phyloP scores from a whole-genome alignment of 1,140 invertebrate genomes.

The Heliconius nattereri region DNA sequence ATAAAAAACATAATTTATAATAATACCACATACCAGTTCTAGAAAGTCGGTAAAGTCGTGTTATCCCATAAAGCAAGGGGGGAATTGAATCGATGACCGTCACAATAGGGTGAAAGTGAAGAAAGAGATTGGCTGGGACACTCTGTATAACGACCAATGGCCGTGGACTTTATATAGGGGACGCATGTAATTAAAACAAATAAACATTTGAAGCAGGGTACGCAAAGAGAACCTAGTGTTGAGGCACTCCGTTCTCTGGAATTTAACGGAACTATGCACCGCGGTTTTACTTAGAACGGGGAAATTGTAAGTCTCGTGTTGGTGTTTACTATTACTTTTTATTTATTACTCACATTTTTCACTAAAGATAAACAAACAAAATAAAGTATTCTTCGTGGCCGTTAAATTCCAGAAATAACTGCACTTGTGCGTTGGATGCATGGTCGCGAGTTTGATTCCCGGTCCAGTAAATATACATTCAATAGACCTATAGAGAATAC shows the following conservation, averaged over 20 bases:
- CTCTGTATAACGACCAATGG: background rate
- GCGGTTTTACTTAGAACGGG: no score
- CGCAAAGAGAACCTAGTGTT: background rate
- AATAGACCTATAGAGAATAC: no score
- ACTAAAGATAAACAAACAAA: no score
- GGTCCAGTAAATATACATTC: no score
- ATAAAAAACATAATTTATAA: background rate
- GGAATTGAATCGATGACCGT: constrained; percentile 23
- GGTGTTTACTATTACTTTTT: no score
- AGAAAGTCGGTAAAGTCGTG: background rate
- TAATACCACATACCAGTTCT: background rate
- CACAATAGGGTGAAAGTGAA: constrained; percentile 14
- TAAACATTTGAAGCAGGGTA: background rate
- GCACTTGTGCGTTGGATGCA: no score
- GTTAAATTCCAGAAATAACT: no score
- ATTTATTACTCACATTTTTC: no score
- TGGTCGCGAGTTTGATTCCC: no score
- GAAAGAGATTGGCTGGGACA: constrained; percentile 16
- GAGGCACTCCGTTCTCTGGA: background rate
- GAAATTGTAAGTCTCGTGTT: no score
- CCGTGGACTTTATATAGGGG: background rate
- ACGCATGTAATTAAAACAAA: background rate
- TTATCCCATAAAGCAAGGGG: background rate
- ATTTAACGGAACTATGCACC: background rate
- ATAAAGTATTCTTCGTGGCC: no score